Evolutionary conservation across 2,888 invertebrate species (phyloP), one percentile per base, ranked within the genome.

Genomic region (Eumacrocentrus americanus): DNA sequence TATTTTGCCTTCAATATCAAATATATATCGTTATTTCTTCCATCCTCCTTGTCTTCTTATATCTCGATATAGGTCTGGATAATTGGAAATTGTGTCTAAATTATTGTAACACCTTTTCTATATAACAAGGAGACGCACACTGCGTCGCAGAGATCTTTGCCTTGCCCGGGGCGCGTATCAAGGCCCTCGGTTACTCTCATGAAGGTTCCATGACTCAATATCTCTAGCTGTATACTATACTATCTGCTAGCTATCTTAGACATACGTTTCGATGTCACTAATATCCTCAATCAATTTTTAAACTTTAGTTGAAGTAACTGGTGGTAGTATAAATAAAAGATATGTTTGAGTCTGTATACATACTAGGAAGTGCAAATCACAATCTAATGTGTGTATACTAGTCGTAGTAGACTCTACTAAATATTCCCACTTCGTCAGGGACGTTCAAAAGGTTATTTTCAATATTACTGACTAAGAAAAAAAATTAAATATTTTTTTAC

Each of bases 201-300:
- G 76, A 78, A 78, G 78, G 77, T 71, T 71, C 72, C 58, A 70
- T 80, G 78, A 80, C 73, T 79, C 80, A 79, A 74, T 70, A 72
- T 74, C 23, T 46, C 7, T 42, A 18, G 20, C 42, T 20, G 18
- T n/a, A 42, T 42, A 42, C n/a, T n/a, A n/a, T n/a, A n/a, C n/a
- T n/a, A n/a, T n/a, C n/a, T n/a, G n/a, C n/a, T n/a, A n/a, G n/a
- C 11, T n/a, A 37, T 37, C 14, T 11, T 12, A 37, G 14, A 12
- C 4, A 12, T 37, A n/a, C 4, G 12, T 37, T 37, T 37, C n/a
- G 14, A 37, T 5, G 37, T 37, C 37, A 37, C n/a, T 37, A 37
- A 12, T 37, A n/a, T n/a, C n/a, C 37, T 37, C 11, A 12, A 37
- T 37, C 4, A 12, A 12, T n/a, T 37, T 37, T 47, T n/a, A n/a